Percentiles rank a stretch among this genome's conserved stretches.
These are phyloP conservation scores for Catharus bicknelli DNA, from an alignment of 2,113 vertebrate genomes.

Conservation along the genomic window DNA sequence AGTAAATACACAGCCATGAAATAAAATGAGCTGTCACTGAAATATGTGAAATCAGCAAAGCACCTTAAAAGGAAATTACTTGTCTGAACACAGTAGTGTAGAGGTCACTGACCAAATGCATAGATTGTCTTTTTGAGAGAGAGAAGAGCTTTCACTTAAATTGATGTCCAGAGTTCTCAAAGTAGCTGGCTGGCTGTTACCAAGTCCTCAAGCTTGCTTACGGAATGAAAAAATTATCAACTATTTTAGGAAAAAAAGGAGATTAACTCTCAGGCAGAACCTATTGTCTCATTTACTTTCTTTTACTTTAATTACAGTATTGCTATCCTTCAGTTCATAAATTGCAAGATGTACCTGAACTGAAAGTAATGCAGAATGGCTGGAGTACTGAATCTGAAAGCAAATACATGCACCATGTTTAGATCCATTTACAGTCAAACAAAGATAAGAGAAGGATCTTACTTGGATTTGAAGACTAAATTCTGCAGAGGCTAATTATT, in stretches of 20 bases:
- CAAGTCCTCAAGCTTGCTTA: not conserved
- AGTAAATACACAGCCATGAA: not conserved
- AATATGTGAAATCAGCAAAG: not conserved
- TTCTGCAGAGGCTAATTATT: conserved; percentile 27
- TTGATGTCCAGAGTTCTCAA: not conserved
- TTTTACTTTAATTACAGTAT: not conserved
- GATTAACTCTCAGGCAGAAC: not conserved
- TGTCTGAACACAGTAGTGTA: not conserved
- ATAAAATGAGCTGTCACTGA: not conserved
- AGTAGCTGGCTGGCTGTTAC: not conserved
- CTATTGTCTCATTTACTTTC: not conserved
- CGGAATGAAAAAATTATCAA: not conserved
- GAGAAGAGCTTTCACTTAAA: not conserved
- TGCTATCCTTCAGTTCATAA: not conserved
- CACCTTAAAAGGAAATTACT: not conserved
- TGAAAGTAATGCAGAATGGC: not conserved
- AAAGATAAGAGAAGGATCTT: conserved; percentile 17
- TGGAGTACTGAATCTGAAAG: conserved; percentile 1
- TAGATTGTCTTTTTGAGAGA: not conserved
- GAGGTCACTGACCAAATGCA: not conserved
- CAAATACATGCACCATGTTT: not conserved
- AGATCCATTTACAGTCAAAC: not conserved
- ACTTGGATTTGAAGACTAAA: conserved; percentile 37
- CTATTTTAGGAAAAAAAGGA: not conserved
- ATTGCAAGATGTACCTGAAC: not conserved